Base-by-base conservation (phyloP, 2,113 vertebrate genomes). In the Pseudorasbora parva region DNA sequence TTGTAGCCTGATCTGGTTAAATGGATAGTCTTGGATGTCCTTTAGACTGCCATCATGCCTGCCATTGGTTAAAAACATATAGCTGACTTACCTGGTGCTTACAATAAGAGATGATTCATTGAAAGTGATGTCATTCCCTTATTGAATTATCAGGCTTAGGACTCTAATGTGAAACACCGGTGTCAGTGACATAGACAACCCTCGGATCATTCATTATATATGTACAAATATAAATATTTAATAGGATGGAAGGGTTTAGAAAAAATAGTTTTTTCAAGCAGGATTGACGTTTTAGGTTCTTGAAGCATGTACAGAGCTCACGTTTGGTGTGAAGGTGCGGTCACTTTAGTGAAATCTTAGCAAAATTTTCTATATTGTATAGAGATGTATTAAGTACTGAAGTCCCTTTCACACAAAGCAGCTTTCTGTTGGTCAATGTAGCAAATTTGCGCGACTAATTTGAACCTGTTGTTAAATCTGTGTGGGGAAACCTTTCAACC, bases 211-310 rank as follows among this genome's bases (percentile, higher is more conserved):
- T 86, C 47, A 87, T 85, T 83, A 86, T 83, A 74, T 82, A 85
- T 83, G 77, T 85, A 88, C 84, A 88, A 87, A 88, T 87, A 88
- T 87, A 88, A 85, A 88, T 84, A 88, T 87, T 88, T 88, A 87
- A 88, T 85, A 66, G 59, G 78, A 81, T 82, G 79, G 77, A 78
- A 87, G 71, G 78, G 83, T 83, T 88, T 85, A 87, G 81, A 54
- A 87, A 87, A 88, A 87, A 88, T 88, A 88, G 21, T 27, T 47
- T 78, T 60, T 86, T 80, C 62, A 81, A 41, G 72, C 43, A 78
- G 45, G 73, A 68, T 49, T 62, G 12, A 82, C 57, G 49, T 79
- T 76, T 64, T 33, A 82, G 57, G 78, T 66, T 59, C 47, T 81
- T 81, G 27, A 33, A 69, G 78, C 72, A 81, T 83, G 77, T 80